phyloP scores from a whole-genome alignment of 2,888 invertebrate genomes.

The Lamellibrachia columna region DNA sequence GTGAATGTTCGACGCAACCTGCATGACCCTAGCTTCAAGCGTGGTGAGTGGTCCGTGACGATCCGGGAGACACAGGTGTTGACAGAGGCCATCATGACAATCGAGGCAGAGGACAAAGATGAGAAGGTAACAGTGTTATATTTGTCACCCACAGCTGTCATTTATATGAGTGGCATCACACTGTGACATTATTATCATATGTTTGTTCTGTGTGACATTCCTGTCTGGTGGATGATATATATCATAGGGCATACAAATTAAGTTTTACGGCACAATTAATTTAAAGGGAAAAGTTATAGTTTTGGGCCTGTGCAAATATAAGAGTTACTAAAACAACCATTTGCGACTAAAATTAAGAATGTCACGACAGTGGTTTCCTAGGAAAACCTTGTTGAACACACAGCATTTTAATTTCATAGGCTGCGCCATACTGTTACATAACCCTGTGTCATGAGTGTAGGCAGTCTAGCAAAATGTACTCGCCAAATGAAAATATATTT shows the following conservation, averaged over 20 bases:
- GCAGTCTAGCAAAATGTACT: too few relatives aligned
- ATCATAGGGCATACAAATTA: not conserved
- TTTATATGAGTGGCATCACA: not conserved
- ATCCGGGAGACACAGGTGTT: constrained; percentile 78
- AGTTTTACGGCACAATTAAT: too few relatives aligned
- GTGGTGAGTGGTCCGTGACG: constrained; percentile 84
- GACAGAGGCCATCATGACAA: constrained; percentile 38
- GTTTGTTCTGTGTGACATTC: not conserved
- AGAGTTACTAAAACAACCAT: too few relatives aligned
- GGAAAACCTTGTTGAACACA: too few relatives aligned
- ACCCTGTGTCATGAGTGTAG: too few relatives aligned
- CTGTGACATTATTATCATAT: not conserved
- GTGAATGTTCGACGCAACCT: constrained; percentile 55
- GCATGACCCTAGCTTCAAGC: constrained; percentile 80
- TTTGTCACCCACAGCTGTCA: not conserved
- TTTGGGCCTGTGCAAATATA: too few relatives aligned
- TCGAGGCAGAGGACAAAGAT: constrained; percentile 38
- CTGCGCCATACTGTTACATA: not conserved
- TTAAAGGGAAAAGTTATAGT: too few relatives aligned
- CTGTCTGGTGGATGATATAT: not conserved
- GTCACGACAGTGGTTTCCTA: too few relatives aligned
- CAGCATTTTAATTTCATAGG: too few relatives aligned
- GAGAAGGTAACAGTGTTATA: constrained; percentile 30
- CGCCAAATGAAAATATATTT: too few relatives aligned
- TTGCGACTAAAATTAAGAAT: too few relatives aligned